phyloP scores from a whole-genome alignment of 2,797 vertebrate species.

The Scleropages formosus region DNA sequence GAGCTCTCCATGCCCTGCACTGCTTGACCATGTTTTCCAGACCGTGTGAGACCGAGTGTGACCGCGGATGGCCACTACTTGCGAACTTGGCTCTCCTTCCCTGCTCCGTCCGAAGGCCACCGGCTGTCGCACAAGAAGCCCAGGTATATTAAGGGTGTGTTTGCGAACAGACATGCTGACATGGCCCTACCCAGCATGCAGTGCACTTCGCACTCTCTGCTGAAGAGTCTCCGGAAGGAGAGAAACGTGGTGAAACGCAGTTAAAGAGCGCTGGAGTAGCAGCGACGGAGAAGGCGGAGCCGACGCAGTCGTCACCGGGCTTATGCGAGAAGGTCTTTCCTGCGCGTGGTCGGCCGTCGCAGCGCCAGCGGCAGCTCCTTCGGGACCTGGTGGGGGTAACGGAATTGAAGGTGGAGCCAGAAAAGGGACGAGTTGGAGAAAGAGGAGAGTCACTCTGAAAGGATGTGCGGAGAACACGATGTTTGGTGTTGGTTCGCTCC shows the following conservation, averaged over 20 bases:
- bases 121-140: neutral
- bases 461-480: neutral
- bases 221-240: neutral
- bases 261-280: conserved; percentile 21
- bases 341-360: conserved; percentile 23
- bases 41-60: conserved; percentile 42
- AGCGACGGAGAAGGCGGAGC: conserved; percentile 19
- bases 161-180: too few relatives aligned
- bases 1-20: conserved; percentile 51
- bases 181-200: neutral
- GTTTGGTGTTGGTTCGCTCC: neutral
- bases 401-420: conserved; percentile 25
- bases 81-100: conserved; percentile 40
- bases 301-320: conserved; percentile 20
- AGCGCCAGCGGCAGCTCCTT: too few relatives aligned
- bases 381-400: conserved; percentile 11
- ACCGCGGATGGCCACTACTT: conserved; percentile 46
- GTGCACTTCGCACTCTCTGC: neutral
- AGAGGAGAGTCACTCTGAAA: neutral
- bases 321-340: conserved; percentile 20
- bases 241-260: conserved; percentile 17
- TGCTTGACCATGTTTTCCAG: conserved; percentile 30
- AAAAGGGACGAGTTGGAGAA: neutral
- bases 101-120: conserved; percentile 21
- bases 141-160: too few relatives aligned